These are phyloP conservation scores for Dicrostonyx torquatus DNA, from an alignment of 2,797 vertebrate genomes.

Conservation along the genomic window DNA sequence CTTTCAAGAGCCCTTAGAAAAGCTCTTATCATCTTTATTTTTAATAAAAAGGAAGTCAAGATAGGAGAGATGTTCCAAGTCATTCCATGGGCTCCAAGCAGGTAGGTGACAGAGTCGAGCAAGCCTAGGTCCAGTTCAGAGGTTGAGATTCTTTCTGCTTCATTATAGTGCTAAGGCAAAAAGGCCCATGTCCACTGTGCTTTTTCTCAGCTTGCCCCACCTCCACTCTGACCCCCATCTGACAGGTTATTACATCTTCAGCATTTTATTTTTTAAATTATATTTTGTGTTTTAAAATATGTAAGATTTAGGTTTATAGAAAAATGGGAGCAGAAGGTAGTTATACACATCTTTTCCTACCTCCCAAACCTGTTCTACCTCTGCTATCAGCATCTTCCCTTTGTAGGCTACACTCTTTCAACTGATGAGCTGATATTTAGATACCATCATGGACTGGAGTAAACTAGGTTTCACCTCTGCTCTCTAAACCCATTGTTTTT, in stretches of 20 bases:
- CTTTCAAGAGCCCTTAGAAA: not conserved
- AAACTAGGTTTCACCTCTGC: not conserved
- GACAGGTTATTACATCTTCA: not conserved
- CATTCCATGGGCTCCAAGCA: not conserved
- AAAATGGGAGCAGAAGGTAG: slow-evolving; percentile 9
- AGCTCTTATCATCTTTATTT: not conserved
- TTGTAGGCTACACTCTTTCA: not conserved
- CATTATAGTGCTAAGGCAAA: not conserved
- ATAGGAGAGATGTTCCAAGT: not conserved
- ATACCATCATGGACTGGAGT: not conserved
- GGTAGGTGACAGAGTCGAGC: not conserved
- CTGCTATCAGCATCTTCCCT: not conserved
- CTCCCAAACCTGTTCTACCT: not conserved
- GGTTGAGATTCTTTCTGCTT: not conserved
- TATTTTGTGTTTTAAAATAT: not conserved
- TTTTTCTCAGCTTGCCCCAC: not conserved
- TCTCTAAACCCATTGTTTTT: not conserved
- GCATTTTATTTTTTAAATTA: not conserved
- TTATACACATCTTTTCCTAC: not conserved
- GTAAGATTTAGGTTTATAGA: not conserved
- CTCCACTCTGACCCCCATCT: not conserved
- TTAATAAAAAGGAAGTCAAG: not conserved
- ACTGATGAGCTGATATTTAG: not conserved
- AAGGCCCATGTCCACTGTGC: accelerated
- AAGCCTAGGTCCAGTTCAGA: not conserved